phyloP scores from a whole-genome alignment of 2,113 vertebrate species.

The Eulemur macaco region DNA sequence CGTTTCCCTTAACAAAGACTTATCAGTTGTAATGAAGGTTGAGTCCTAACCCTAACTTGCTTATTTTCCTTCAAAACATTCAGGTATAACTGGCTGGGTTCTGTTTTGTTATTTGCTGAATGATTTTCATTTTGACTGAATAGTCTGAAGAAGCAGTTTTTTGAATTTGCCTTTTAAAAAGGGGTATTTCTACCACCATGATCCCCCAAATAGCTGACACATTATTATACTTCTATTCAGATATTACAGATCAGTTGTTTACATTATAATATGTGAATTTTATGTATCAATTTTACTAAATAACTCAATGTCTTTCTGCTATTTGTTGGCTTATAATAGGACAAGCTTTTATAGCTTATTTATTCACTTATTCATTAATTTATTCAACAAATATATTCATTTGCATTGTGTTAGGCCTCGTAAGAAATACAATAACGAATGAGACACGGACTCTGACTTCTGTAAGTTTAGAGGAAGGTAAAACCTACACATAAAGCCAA shows the following conservation, averaged over 20 bases:
- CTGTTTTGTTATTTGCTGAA: neutral
- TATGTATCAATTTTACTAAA: neutral
- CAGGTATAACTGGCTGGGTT: neutral
- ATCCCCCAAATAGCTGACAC: neutral
- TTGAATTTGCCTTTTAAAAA: constrained; percentile 11
- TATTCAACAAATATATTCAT: neutral
- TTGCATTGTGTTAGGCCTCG: neutral
- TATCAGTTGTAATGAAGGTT: neutral
- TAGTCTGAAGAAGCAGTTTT: neutral
- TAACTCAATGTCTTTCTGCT: neutral
- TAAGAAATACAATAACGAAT: neutral
- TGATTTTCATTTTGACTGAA: neutral
- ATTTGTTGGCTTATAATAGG: neutral
- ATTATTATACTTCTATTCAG: neutral
- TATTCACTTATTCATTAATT: neutral
- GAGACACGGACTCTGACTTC: neutral
- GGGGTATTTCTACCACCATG: neutral
- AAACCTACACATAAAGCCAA: neutral
- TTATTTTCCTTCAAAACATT: neutral
- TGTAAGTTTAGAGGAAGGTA: neutral
- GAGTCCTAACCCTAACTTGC: neutral
- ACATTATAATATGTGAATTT: neutral
- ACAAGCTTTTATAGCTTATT: neutral
- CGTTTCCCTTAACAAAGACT: neutral
- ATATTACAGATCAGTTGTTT: neutral